These are phyloP conservation scores for Mamestra configurata DNA, from an alignment of 1,140 invertebrate species.

Conservation along the genomic window DNA sequence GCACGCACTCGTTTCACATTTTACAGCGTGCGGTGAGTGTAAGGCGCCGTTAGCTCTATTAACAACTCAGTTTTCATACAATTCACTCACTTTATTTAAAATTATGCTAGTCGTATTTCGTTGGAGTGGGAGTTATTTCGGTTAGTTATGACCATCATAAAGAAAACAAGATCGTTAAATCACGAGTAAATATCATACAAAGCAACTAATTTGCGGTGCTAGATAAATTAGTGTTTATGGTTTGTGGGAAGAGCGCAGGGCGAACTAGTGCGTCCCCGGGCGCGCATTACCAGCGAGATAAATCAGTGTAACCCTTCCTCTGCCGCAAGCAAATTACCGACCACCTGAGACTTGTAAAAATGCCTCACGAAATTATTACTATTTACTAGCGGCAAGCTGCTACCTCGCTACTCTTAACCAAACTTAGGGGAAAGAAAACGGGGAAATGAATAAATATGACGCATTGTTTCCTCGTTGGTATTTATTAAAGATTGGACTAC, in stretches of 20 bases:
- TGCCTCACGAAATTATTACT: conserved; percentile 73
- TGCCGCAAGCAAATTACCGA: conserved; percentile 80
- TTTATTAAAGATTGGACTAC: not conserved
- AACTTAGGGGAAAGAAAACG: conserved; percentile 38
- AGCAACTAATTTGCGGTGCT: conserved; percentile 61
- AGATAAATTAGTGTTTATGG: conserved; percentile 76
- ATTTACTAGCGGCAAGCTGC: conserved; percentile 38
- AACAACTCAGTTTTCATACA: conserved; percentile 44
- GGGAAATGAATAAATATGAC: not conserved
- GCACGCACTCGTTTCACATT: conserved; percentile 42
- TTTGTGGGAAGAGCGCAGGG: conserved; percentile 55
- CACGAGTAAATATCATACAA: conserved; percentile 47
- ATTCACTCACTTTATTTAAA: conserved; percentile 34
- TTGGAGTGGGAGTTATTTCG: conserved; percentile 24
- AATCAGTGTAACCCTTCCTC: conserved; percentile 83
- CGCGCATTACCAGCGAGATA: conserved; percentile 75
- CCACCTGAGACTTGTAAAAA: conserved; percentile 87
- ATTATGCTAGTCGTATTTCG: conserved; percentile 34
- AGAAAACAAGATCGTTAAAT: conserved; percentile 51
- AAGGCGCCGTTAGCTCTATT: conserved; percentile 16
- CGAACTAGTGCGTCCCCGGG: conserved; percentile 73
- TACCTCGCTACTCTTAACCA: conserved; percentile 25
- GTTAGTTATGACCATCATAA: conserved; percentile 49
- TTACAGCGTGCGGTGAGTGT: not conserved
- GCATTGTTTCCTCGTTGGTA: not conserved